Conservation (phyloP, 2,888 invertebrate species). For the Pterobdella sp. region DNA sequence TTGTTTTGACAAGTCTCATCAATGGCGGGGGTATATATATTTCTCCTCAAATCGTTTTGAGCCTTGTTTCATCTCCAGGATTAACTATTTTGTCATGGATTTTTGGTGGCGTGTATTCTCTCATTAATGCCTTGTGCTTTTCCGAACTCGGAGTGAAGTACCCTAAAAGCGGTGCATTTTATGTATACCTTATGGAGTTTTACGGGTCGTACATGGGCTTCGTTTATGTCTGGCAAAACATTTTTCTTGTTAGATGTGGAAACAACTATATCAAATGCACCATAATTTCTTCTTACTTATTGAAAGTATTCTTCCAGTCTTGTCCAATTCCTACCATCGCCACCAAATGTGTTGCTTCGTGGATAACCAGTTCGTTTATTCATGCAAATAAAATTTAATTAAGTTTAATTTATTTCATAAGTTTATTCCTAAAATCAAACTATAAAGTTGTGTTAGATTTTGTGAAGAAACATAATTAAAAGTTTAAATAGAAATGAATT, state of each 20-base stretch:
- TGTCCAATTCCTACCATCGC: constrained; percentile 42
- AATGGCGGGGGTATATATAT: constrained; percentile 35
- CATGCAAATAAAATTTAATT: background rate
- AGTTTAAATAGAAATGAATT: no score
- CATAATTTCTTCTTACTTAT: constrained; percentile 47
- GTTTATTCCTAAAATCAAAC: no score
- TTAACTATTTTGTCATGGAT: constrained; percentile 80
- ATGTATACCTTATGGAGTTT: constrained; percentile 53
- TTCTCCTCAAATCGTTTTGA: constrained; percentile 31
- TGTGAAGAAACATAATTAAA: no score
- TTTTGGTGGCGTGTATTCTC: constrained; percentile 66
- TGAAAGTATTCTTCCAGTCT: constrained; percentile 44
- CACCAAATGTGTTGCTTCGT: constrained; percentile 41
- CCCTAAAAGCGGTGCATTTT: constrained; percentile 56
- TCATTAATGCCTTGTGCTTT: constrained; percentile 77
- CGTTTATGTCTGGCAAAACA: constrained; percentile 47
- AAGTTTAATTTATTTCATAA: background rate
- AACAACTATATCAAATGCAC: constrained; percentile 45
- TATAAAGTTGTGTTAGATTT: no score
- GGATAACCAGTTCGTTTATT: constrained; percentile 43
- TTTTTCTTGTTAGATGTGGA: constrained; percentile 46
- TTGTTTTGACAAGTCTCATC: constrained; percentile 30
- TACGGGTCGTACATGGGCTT: constrained; percentile 48
- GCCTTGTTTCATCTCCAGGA: constrained; percentile 60
- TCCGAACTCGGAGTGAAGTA: constrained; percentile 80